Base-by-base conservation (phyloP, 2,797 vertebrate genomes). In the Eleutherodactylus coqui region DNA sequence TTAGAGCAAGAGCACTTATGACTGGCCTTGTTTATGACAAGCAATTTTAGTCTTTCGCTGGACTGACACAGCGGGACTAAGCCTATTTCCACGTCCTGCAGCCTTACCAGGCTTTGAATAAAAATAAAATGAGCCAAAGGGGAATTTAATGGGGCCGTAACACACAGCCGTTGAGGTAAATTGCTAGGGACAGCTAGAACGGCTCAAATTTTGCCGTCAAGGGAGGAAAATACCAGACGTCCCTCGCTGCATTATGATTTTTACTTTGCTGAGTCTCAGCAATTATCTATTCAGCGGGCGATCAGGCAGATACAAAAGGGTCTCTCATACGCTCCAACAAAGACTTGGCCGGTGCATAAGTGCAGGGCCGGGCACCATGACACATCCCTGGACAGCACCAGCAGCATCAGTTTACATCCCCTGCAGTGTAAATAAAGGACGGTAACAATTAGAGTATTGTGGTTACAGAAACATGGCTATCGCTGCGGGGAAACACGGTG, bases 241-340 rank as follows among this genome's bases (percentile, higher is more conserved):
- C 87, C 86, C 45, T 64, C 32, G 55, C 81, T 81, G 88, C 51
- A 73, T 79, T 89, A 90, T 90, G 86, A 87, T 84, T 89, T 69
- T 43, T 83, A 91, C 77, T 91, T 89, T 88, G 85, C 62, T 90
- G 91, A 91, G 89, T 91, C 90, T 91, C 85, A 86, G 75, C 64
- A 88, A 87, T 91, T 89, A 89, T 87, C 89, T 90, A 91, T 88
- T 89, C 89, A 91, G 84, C 73, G 79, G 89, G 89, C 88, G 89
- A 93, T 91, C 91, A 79, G 89, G 91, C 88, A 45, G 89, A 90
- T 19, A 92, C 87, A 93, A 94, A 91, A 89, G 80, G 86, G 83
- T 80, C 90, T 92, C 89, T 92, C 89, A 93, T 86, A 53, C 79
- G 89, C 86, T 82, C 88, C 84, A 89, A 89, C 86, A 81, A 75